Base-by-base conservation (phyloP, 1,140 invertebrate genomes). In the Stratiolaelaps scimitus region DNA sequence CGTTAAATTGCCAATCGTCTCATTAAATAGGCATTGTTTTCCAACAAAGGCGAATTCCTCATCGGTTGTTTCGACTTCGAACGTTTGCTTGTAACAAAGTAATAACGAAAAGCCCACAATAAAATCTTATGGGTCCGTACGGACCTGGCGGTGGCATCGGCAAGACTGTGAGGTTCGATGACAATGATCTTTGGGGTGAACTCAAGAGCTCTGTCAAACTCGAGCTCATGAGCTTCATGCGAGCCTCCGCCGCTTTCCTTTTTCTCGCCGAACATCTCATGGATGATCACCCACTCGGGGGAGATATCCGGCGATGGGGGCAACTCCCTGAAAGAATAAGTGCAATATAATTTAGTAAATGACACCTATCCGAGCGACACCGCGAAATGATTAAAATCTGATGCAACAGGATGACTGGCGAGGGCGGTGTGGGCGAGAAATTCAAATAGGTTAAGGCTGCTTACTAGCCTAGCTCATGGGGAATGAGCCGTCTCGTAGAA, bases 131-230 rank as follows among this genome's bases (percentile, higher is more conserved):
- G 19, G 47, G 47, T 28, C 19, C 26, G 19, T 48, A 23, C 26
- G 47, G 26, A 60, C 53, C 53, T 60, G 15, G 53, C 23, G 15
- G 53, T 60, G 17, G 53, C 53, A 60, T 60, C 53, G 13, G 26
- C 53, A 2, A 60, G 53, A 26, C 53, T 60, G 26, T 26, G 53
- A 15, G 53, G 53, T 26, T 60, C 53, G 53, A 60, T 60, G 17
- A 60, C 53, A 26, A 60, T 60, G 53, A 60, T 60, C 20, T 60
- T 60, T 17, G 53, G 53, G 10, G 53, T 60, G 53, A 60, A 60
- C 34, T 60, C 53, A 2, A 60, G 23, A 60, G 53, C 53, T 60
- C 53, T 60, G 23, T 60, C 53, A 34, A 60, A 60, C 53, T 60
- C 53, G 53, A 60, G 53, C 23, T 60, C 53, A 23, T 60, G 53